These are phyloP conservation scores for Pagrus major DNA, from an alignment of 2,113 vertebrate species.

Conservation along the genomic window DNA sequence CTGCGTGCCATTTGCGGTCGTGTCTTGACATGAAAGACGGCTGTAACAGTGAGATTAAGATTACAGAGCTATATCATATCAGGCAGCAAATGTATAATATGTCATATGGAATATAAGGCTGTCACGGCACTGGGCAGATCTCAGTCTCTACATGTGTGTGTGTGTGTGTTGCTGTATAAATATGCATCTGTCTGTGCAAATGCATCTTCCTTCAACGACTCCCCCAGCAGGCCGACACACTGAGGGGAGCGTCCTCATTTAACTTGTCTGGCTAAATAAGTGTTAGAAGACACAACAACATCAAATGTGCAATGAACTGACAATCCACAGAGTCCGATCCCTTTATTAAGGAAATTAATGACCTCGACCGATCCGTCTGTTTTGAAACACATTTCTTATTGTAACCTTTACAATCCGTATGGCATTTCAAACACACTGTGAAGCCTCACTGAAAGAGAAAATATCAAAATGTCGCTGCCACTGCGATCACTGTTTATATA, in stretches of 20 bases:
- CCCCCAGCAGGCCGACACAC: not conserved
- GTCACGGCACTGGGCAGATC: conserved; percentile 22
- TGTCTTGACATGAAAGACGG: conserved; percentile 33
- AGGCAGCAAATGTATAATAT: conserved; percentile 49
- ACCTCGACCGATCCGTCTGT: not conserved
- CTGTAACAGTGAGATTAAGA: conserved; percentile 40
- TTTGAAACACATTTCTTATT: not conserved
- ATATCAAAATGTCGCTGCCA: not conserved
- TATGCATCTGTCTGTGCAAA: conserved; percentile 7
- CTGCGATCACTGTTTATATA: conserved; percentile 15
- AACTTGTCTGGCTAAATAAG: conserved; percentile 16
- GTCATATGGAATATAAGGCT: conserved; percentile 37
- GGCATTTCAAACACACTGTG: not conserved
- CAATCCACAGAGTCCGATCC: not conserved
- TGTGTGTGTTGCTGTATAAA: not conserved
- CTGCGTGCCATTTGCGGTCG: not conserved
- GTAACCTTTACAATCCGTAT: not conserved
- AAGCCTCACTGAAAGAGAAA: not conserved
- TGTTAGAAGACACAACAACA: conserved; percentile 1
- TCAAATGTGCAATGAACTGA: conserved; percentile 12
- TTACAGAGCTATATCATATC: conserved; percentile 36
- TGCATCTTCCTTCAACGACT: not conserved
- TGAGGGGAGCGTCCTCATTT: conserved; percentile 28
- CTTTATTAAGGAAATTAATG: conserved; percentile 8
- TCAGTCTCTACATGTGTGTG: not conserved